Percentiles rank a stretch among this genome's conserved stretches.
Conservation (phyloP, 2,797 vertebrate genomes). For the Arctocebus calabarensis region DNA sequence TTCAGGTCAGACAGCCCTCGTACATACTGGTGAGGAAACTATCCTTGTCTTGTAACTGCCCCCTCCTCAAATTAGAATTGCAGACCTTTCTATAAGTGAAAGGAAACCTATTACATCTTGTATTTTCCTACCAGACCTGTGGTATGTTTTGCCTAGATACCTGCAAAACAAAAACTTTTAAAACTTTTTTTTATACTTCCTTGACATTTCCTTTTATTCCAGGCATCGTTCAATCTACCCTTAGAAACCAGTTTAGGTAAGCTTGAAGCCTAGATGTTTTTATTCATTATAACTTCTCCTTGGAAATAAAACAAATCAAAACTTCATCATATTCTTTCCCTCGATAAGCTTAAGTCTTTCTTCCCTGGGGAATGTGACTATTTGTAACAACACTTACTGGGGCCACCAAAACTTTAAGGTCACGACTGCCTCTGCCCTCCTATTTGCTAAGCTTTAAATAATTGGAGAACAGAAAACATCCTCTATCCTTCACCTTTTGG, state of each 20-base stretch:
- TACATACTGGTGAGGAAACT: not conserved
- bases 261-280: conserved; percentile 10
- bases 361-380: conserved; percentile 1
- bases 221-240: conserved; percentile 38
- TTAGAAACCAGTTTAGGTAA: conserved; percentile 26
- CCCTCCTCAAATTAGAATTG: not conserved
- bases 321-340: not conserved
- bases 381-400: conserved; percentile 26
- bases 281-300: not conserved
- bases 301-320: conserved; percentile 41
- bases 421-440: not conserved
- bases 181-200: not conserved
- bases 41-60: not conserved
- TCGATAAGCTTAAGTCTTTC: conserved; percentile 51
- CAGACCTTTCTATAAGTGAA: conserved; percentile 29
- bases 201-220: conserved; percentile 46
- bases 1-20: not conserved
- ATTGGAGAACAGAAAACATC: conserved; percentile 41
- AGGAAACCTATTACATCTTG: not conserved
- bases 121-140: conserved; percentile 7
- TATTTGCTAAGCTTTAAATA: conserved; percentile 62
- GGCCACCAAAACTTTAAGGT: conserved; percentile 1
- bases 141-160: not conserved
- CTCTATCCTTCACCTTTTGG: conserved; percentile 59
- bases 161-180: not conserved